Base-by-base conservation (phyloP, 1,140 invertebrate genomes). In the Conus ventricosus region DNA sequence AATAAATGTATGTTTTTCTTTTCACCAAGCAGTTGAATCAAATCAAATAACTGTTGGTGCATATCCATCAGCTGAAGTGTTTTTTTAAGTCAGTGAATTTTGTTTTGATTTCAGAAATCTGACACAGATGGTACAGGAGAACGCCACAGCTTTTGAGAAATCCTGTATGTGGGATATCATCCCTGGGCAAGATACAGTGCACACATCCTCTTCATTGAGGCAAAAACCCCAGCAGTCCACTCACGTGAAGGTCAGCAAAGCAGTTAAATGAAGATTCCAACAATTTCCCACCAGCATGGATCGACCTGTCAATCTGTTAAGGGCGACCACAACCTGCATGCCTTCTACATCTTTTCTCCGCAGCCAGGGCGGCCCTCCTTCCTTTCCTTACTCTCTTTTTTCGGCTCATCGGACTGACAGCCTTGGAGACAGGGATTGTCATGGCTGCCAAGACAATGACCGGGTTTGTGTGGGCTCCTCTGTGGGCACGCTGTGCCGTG, bases 301-400 rank as follows among this genome's bases (percentile, higher is more conserved):
- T 78, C 27, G 90, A 55, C 89, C 93, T 51, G 92, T 94, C 55
- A 94, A 94, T 80, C 91, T 94, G 60, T 87, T 90, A 17, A 90
- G 89, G 71, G 92, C 93, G 25, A 89, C 93, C 55, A 90, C 92
- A 20, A 78, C 92, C 13, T 94, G 93, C 83, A 95, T 84, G 84
- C 93, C 20, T 95, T 93, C 88, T 91, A 93, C 82, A 92, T 95
- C 75, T 93, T 94, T 92, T 93, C 85, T 90, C 93, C 87, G 94
- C 93, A n/a, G 92, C 90, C 27, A 94, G 94, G 90, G 90, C 93
- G 63, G 93, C 92, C 81, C 88, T 95, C 17, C 87, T 95, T 27
- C 94, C 94, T 71, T 95, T 94, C 88, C 90, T 95, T 39, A 93
- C 94, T 25, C 83, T 95, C 23, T 94, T 93, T 84, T 92, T 94